phyloP scores from a whole-genome alignment of 2,797 vertebrate genomes.

The Rousettus madagascariensis region DNA sequence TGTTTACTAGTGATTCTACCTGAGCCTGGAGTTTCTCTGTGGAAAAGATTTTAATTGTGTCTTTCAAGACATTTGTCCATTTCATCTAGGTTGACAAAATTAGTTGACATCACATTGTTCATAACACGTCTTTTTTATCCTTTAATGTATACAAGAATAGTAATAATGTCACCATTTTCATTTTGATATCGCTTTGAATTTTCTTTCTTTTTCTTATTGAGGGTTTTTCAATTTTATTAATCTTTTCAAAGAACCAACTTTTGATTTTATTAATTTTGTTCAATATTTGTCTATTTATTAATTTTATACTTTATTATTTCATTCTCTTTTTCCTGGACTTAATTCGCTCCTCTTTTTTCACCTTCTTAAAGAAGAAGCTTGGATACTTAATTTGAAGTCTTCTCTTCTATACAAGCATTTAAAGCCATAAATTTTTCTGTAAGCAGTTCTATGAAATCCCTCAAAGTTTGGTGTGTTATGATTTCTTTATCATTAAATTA shows the following conservation, averaged over 20 bases:
- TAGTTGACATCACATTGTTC: not conserved
- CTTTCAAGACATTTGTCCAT: conserved; percentile 12
- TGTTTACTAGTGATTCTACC: not conserved
- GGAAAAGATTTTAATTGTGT: conserved; percentile 1
- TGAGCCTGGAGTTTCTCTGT: not conserved
- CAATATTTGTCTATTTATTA: not conserved
- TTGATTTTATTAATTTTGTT: not conserved
- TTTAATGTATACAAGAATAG: not conserved
- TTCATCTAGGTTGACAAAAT: conserved; percentile 8
- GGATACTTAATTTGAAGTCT: not conserved
- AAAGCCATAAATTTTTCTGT: conserved; percentile 1
- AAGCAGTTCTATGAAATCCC: not conserved
- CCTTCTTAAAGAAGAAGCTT: not conserved
- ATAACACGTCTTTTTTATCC: not conserved
- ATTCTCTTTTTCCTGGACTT: not conserved
- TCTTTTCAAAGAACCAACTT: not conserved
- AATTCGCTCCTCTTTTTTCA: not conserved
- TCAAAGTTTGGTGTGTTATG: not conserved
- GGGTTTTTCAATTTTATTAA: not conserved
- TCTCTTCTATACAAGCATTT: not conserved
- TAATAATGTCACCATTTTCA: not conserved
- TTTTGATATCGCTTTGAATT: not conserved
- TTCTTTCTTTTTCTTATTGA: not conserved
- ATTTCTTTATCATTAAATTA: not conserved
- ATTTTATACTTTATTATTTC: not conserved